These are phyloP conservation scores for Agonopterix subpropinquella DNA, from an alignment of 2,888 invertebrate species.

Conservation along the genomic window DNA sequence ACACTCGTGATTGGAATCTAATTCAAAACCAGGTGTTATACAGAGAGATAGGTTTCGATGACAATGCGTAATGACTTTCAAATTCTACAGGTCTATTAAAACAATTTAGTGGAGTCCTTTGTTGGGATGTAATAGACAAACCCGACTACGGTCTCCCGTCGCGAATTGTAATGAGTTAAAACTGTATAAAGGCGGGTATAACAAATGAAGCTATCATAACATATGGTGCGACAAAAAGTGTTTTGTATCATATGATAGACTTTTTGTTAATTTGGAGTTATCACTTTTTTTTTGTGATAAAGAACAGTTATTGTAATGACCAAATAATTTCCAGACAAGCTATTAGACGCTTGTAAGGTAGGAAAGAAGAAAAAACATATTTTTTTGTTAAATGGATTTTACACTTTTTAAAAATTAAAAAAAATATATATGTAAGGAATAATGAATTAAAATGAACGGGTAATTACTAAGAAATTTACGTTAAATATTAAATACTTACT, in stretches of 20 bases:
- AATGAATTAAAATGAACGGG: too few relatives aligned
- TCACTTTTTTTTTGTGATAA: neutral
- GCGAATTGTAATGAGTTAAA: constrained; percentile 68
- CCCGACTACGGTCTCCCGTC: constrained; percentile 50
- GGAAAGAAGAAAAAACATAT: too few relatives aligned
- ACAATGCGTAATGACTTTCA: constrained; percentile 62
- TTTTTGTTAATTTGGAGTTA: constrained; percentile 5
- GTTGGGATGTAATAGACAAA: constrained; percentile 54
- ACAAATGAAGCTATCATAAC: constrained; percentile 70
- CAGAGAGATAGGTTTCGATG: constrained; percentile 38
- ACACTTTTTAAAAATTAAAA: too few relatives aligned
- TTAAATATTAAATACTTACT: too few relatives aligned
- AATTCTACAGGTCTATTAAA: constrained; percentile 61
- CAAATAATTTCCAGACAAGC: too few relatives aligned
- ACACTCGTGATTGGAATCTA: constrained; percentile 52
- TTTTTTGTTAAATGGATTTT: too few relatives aligned
- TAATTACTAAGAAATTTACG: too few relatives aligned
- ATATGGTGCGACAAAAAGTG: constrained; percentile 41
- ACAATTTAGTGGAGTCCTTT: constrained; percentile 66
- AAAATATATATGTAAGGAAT: too few relatives aligned
- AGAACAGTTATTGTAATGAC: neutral
- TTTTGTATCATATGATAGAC: neutral
- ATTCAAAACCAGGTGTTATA: constrained; percentile 55
- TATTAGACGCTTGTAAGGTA: too few relatives aligned
- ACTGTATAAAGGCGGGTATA: constrained; percentile 41